phyloP scores from a whole-genome alignment of 92 coral and sea anemone genomes.

The Palythoa heliodiscus region DNA sequence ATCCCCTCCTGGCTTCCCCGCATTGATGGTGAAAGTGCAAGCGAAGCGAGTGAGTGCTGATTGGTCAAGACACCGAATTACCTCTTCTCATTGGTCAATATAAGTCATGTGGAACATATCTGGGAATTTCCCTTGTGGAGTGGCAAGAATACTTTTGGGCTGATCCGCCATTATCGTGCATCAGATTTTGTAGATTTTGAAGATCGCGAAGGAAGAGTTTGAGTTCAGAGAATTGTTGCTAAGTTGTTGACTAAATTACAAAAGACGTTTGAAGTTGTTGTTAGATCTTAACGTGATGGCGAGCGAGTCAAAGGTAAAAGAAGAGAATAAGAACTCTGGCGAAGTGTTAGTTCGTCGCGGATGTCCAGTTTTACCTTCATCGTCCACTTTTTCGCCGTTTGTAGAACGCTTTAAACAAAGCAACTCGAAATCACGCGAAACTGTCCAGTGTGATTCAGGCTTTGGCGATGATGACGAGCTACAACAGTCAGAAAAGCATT shows the following conservation, averaged over 20 bases:
- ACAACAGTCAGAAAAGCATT: conserved; percentile 49
- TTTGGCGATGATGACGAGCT: conserved; percentile 65
- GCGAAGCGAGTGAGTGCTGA: conserved; percentile 37
- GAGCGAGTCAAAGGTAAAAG: conserved; percentile 1
- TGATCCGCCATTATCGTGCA: conserved; percentile 76
- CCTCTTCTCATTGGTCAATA: conserved; percentile 11
- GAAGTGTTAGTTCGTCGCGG: conserved; percentile 34
- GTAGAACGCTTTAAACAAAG: conserved; percentile 15
- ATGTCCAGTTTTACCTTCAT: neutral
- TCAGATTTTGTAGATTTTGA: neutral
- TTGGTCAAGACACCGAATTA: conserved; percentile 44
- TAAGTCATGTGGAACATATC: conserved; percentile 47
- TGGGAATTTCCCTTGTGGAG: conserved; percentile 70
- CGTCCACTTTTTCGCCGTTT: neutral
- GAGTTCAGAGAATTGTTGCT: neutral
- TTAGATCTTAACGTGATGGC: neutral
- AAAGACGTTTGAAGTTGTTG: neutral
- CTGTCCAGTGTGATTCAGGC: conserved; percentile 72
- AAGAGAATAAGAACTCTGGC: neutral
- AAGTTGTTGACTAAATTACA: neutral
- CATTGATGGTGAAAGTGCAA: conserved; percentile 19
- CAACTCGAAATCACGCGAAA: conserved; percentile 10
- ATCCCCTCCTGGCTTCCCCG: conserved; percentile 47
- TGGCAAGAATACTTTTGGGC: conserved; percentile 30
- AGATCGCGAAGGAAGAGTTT: neutral